Conservation (phyloP, 2,888 invertebrate genomes). For the Allacma fusca region DNA sequence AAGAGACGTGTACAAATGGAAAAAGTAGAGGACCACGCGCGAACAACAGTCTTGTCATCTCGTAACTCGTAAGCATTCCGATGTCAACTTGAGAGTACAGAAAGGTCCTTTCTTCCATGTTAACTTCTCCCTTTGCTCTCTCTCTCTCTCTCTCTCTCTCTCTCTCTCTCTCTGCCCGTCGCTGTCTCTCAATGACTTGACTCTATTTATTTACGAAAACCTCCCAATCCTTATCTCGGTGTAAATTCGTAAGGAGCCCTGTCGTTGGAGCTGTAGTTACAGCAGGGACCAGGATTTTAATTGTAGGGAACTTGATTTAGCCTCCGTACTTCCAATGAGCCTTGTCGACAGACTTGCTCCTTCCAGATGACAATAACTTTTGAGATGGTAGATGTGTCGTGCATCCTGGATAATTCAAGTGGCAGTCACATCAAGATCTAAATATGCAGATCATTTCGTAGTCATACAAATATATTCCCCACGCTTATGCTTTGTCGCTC, state of each 20-base stretch:
- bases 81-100: conserved; percentile 32
- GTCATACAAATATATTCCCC: not conserved
- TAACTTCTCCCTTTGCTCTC: not conserved
- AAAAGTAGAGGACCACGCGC: conserved; percentile 21
- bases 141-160: not conserved
- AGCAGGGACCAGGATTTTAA: not conserved
- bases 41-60: conserved; percentile 9
- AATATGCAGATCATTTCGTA: conserved; percentile 6
- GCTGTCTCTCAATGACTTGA: conserved; percentile 31
- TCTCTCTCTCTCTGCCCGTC: conserved; percentile 6
- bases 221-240: conserved; percentile 19
- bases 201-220: conserved; percentile 41
- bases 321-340: not conserved
- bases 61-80: conserved; percentile 41
- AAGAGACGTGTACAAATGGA: conserved; percentile 10
- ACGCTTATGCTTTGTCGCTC: not conserved
- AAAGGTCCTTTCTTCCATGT: not conserved
- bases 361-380: conserved; percentile 22
- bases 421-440: not conserved
- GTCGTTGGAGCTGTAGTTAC: not conserved
- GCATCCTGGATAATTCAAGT: not conserved
- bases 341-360: conserved; percentile 17
- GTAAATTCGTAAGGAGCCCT: not conserved
- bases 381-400: not conserved
- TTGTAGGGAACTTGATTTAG: conserved; percentile 22